Evolutionary conservation across 2,113 vertebrate species (phyloP).

Genomic region (Centropristis striata): DNA sequence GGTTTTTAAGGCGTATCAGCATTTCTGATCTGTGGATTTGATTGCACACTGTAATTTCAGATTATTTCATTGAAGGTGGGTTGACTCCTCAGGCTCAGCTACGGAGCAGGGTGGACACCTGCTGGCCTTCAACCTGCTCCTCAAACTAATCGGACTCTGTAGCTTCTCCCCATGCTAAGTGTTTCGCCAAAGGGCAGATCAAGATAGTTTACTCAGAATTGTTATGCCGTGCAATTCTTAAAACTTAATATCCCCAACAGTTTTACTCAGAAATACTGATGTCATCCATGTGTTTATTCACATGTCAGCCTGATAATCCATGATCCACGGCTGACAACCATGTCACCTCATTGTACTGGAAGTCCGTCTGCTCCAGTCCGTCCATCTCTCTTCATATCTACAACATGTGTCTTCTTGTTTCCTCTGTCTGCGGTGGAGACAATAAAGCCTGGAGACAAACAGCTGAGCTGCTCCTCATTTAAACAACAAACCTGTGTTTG

Average conservation of each 20-base stretch:
- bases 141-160: no score
- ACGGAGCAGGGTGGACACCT: no score
- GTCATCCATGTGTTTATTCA: not conserved
- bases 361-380: not conserved
- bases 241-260: not conserved
- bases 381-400: not conserved
- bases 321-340: not conserved
- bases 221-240: not conserved
- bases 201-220: not conserved
- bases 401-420: not conserved
- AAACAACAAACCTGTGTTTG: conserved; percentile 56
- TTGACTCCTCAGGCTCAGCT: no score
- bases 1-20: no score
- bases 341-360: no score
- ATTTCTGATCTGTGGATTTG: no score
- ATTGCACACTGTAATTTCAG: no score
- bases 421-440: not conserved
- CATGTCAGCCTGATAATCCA: not conserved
- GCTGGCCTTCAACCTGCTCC: no score
- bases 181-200: no score
- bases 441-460: conserved; percentile 44
- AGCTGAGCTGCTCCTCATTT: conserved; percentile 50
- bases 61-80: no score
- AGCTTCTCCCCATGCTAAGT: not conserved
- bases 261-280: not conserved